These are phyloP conservation scores for Bombylius major DNA, from an alignment of 2,888 invertebrate species.

Conservation along the genomic window DNA sequence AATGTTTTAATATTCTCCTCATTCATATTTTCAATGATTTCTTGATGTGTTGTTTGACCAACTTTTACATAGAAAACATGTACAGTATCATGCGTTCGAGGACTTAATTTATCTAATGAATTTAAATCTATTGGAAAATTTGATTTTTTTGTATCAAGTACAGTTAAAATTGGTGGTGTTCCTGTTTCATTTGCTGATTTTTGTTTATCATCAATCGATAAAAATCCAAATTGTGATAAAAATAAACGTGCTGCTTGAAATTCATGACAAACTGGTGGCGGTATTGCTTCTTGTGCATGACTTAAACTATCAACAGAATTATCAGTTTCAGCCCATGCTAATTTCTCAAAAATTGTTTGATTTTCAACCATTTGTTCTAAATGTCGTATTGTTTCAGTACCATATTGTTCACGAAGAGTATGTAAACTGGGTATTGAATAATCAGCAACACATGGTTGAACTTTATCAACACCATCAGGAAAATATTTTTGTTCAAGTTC, in stretches of 20 bases:
- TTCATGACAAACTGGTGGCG: conserved; percentile 74
- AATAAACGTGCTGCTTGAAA: conserved; percentile 93
- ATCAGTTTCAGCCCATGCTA: conserved; percentile 40
- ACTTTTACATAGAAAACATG: conserved; percentile 89
- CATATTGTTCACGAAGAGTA: conserved; percentile 49
- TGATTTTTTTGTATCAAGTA: conserved; percentile 33
- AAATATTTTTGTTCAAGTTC: conserved; percentile 62
- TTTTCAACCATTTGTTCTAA: conserved; percentile 60
- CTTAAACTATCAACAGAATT: conserved; percentile 33
- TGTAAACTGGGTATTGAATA: conserved; percentile 83
- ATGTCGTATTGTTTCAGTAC: conserved; percentile 40
- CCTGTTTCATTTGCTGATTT: conserved; percentile 27
- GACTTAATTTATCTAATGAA: conserved; percentile 71
- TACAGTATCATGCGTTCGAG: conserved; percentile 80
- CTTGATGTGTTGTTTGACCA: conserved; percentile 62
- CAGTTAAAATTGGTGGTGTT: conserved; percentile 27
- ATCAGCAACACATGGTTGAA: conserved; percentile 75
- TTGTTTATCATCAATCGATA: conserved; percentile 47
- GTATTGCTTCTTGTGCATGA: conserved; percentile 59
- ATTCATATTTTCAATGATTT: conserved; percentile 52
- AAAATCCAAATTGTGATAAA: conserved; percentile 88
- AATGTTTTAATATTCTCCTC: conserved; percentile 31
- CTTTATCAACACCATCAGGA: conserved; percentile 66
- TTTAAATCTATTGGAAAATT: conserved; percentile 72
- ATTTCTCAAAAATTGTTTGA: conserved; percentile 49